A percentile compares a stretch with the other conserved stretches of the same genome.
phyloP scores from a whole-genome alignment of 1,140 invertebrate genomes.

The Anoplolepis gracilipes region DNA sequence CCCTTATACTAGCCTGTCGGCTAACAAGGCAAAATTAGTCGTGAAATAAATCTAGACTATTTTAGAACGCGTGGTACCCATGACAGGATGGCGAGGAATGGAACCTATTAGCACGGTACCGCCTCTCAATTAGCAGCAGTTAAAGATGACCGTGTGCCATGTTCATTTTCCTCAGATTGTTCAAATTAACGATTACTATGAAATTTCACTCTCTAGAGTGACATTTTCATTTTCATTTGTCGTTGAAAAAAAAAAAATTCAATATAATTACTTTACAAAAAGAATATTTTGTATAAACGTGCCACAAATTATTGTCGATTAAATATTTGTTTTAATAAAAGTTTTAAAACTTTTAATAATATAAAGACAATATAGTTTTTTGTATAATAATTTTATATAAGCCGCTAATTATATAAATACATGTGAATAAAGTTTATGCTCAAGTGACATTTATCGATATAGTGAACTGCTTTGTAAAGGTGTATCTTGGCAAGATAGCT shows the following conservation, averaged over 20 bases:
- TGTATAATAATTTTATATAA: conserved; percentile 8
- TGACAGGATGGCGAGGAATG: conserved; percentile 59
- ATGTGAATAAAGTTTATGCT: neutral
- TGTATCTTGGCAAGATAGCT: conserved; percentile 45
- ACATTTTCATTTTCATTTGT: neutral
- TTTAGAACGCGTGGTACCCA: conserved; percentile 46
- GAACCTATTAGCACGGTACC: conserved; percentile 73
- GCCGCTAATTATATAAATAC: neutral
- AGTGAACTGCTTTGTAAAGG: conserved; percentile 15
- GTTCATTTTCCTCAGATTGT: conserved; percentile 34
- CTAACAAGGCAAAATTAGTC: conserved; percentile 74
- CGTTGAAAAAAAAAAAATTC: neutral
- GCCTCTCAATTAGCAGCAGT: conserved; percentile 70
- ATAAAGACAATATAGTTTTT: neutral
- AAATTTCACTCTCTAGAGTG: neutral
- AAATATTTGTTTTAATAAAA: neutral
- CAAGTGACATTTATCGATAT: neutral
- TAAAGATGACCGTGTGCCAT: conserved; percentile 57
- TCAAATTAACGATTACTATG: conserved; percentile 5
- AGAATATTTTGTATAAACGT: neutral
- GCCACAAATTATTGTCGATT: neutral
- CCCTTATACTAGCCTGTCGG: conserved; percentile 34
- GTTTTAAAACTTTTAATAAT: neutral
- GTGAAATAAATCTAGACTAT: conserved; percentile 72
- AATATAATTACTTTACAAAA: neutral